A percentile compares a stretch with the other conserved stretches of the same genome.
These are phyloP conservation scores for Meleagris gallopavo DNA, from an alignment of 2,113 vertebrate species.

Conservation along the genomic window DNA sequence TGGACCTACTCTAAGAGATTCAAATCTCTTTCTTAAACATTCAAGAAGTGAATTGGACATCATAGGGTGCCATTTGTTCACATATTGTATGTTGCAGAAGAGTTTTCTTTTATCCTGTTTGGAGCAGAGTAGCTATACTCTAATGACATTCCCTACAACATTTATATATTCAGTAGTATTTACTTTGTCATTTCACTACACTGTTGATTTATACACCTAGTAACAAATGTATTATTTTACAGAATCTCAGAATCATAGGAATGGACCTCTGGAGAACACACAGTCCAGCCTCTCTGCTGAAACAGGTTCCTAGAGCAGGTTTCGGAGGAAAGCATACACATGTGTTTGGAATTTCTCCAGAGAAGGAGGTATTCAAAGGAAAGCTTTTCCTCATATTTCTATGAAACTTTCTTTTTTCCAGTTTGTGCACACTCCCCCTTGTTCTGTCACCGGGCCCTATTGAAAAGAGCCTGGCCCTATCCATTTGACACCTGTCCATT, in stretches of 20 bases:
- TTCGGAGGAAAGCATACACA: background rate
- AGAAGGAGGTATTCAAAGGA: background rate
- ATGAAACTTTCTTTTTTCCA: background rate
- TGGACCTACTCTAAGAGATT: background rate
- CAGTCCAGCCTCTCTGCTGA: background rate
- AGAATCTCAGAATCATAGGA: background rate
- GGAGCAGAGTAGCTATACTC: background rate
- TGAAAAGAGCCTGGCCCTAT: background rate
- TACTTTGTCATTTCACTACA: fast-evolving
- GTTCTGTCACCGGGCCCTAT: background rate
- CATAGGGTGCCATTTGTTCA: fast-evolving
- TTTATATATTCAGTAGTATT: background rate
- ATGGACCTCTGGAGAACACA: background rate
- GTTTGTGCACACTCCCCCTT: background rate
- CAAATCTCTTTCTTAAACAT: background rate
- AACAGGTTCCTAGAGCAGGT: background rate
- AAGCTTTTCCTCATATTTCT: background rate
- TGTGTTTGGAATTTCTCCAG: background rate
- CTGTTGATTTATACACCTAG: background rate
- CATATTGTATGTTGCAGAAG: no score
- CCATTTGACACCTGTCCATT: background rate
- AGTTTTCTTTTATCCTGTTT: background rate
- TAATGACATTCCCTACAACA: fast-evolving
- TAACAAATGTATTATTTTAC: background rate
- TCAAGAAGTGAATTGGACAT: no score